These are phyloP conservation scores for Pyralis farinalis DNA, from an alignment of 2,888 invertebrate genomes.

Conservation along the genomic window DNA sequence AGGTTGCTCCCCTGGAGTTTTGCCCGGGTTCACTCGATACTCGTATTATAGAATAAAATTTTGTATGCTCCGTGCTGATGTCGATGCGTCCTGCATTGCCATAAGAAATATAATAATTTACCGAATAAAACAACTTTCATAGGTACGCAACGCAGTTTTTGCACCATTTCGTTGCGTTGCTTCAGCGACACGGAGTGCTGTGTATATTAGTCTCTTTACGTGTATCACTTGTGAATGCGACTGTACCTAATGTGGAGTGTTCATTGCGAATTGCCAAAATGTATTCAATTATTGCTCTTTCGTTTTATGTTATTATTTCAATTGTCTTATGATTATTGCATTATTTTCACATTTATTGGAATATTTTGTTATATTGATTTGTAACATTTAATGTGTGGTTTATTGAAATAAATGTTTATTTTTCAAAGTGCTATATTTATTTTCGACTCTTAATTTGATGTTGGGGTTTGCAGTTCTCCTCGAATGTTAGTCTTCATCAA, in stretches of 20 bases:
- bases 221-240: slow-evolving; percentile 22
- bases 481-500: slow-evolving; percentile 68
- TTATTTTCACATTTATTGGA: neutral
- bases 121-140: too few relatives aligned
- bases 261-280: slow-evolving; percentile 5
- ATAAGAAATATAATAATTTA: too few relatives aligned
- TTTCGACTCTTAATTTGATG: slow-evolving; percentile 22
- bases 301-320: neutral
- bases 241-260: slow-evolving; percentile 19
- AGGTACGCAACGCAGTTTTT: too few relatives aligned
- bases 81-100: too few relatives aligned
- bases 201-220: too few relatives aligned
- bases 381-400: slow-evolving; percentile 12
- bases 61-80: too few relatives aligned
- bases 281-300: neutral
- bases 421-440: slow-evolving; percentile 18
- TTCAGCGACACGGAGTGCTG: too few relatives aligned
- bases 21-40: too few relatives aligned
- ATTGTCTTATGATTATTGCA: neutral
- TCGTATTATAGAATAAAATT: too few relatives aligned
- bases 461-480: slow-evolving; percentile 57
- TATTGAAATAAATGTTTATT: slow-evolving; percentile 25
- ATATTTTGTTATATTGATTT: neutral
- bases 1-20: too few relatives aligned
- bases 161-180: too few relatives aligned